Percentiles rank a stretch among this genome's conserved stretches.
Evolutionary conservation across 2,797 vertebrate genomes (phyloP).

Genomic region (Distichodus sexfasciatus): DNA sequence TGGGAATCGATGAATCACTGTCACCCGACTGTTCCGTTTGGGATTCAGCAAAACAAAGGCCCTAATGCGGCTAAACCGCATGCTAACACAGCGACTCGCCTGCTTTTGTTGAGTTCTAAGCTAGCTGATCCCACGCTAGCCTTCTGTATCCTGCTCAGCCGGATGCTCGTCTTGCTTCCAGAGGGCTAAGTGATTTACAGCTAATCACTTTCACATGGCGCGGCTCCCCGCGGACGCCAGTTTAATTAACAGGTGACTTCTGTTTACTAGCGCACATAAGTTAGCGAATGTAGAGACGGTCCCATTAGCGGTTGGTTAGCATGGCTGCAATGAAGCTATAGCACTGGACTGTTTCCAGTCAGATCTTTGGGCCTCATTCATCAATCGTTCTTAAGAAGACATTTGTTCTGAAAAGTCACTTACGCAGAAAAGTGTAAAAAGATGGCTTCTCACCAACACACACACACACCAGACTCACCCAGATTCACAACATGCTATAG

Average conservation of each 20-base stretch:
- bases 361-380: no score
- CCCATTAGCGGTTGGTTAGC: neutral
- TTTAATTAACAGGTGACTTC: slow-evolving; percentile 10
- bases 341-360: no score
- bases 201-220: slow-evolving; percentile 31
- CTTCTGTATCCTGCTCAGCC: slow-evolving; percentile 50
- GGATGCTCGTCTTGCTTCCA: slow-evolving; percentile 48
- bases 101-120: slow-evolving; percentile 34
- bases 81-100: slow-evolving; percentile 51
- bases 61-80: slow-evolving; percentile 44
- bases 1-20: slow-evolving; percentile 21
- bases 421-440: neutral
- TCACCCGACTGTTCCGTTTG: slow-evolving; percentile 1
- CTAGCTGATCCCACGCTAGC: slow-evolving; percentile 53
- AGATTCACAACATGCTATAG: slow-evolving; percentile 51
- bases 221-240: neutral
- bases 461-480: slow-evolving; percentile 28
- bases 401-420: neutral
- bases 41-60: slow-evolving; percentile 33
- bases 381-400: no score
- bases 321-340: slow-evolving; percentile 50
- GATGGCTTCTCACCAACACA: slow-evolving; percentile 8
- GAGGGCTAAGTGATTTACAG: slow-evolving; percentile 57
- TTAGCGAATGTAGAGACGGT: neutral
- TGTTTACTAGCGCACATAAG: neutral